phyloP scores from a whole-genome alignment of 1,140 invertebrate species.

The Eumaeus atala region DNA sequence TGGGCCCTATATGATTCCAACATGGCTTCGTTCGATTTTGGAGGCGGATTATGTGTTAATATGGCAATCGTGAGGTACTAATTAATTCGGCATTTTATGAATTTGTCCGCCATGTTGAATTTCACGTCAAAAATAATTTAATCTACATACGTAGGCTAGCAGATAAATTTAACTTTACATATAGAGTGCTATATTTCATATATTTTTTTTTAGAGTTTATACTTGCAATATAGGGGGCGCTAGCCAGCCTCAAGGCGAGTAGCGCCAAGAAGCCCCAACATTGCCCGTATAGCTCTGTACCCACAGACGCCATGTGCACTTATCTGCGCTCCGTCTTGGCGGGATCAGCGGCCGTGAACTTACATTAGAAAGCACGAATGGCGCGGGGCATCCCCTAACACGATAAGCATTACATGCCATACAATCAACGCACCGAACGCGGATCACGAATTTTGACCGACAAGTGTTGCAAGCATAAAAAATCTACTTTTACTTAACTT shows the following conservation, averaged over 20 bases:
- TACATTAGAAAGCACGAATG: conserved; percentile 59
- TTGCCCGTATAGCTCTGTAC: too few species aligned
- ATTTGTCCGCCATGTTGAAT: conserved; percentile 22
- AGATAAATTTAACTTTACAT: conserved; percentile 46
- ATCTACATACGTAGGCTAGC: conserved; percentile 54
- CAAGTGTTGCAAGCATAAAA: conserved; percentile 21
- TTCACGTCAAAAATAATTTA: conserved; percentile 32
- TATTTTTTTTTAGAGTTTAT: conserved; percentile 32
- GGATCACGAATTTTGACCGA: conserved; percentile 23
- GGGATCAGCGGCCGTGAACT: conserved; percentile 6
- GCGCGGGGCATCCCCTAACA: conserved; percentile 42
- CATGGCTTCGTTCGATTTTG: conserved; percentile 17
- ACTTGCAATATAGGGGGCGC: not conserved
- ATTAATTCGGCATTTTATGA: conserved; percentile 10
- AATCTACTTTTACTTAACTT: conserved; percentile 1
- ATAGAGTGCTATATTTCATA: conserved; percentile 62
- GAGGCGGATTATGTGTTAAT: conserved; percentile 22
- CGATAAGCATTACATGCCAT: conserved; percentile 57
- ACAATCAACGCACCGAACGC: conserved; percentile 44
- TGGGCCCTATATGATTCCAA: conserved; percentile 15
- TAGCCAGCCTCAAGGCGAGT: not conserved
- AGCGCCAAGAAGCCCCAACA: not conserved
- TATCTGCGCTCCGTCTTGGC: conserved; percentile 17
- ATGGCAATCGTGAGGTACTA: conserved; percentile 26
- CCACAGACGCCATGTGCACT: conserved; percentile 18